These are phyloP conservation scores for Sebastes wilsoni DNA, from an alignment of 2,797 vertebrate genomes.

Conservation along the genomic window DNA sequence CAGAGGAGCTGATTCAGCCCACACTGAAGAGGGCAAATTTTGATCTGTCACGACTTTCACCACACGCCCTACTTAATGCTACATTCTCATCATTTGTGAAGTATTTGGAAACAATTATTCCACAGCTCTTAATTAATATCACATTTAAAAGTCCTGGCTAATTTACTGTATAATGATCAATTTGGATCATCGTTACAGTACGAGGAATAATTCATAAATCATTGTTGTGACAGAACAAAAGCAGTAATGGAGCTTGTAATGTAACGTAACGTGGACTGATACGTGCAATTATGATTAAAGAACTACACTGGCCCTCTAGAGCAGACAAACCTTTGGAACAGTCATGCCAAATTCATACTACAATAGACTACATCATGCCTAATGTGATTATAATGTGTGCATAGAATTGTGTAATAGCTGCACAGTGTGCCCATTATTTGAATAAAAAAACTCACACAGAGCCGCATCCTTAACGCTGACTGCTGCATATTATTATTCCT, in stretches of 20 bases:
- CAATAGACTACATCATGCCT: constrained; percentile 26
- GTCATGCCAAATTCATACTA: constrained; percentile 19
- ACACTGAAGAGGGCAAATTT: constrained; percentile 49
- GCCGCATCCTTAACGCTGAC: constrained; percentile 31
- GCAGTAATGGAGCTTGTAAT: constrained; percentile 11
- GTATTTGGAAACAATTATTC: constrained; percentile 23
- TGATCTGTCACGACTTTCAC: constrained; percentile 51
- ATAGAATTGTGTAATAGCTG: constrained; percentile 23
- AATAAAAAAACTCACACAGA: constrained; percentile 14
- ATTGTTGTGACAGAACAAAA: constrained; percentile 16
- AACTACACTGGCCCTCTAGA: background rate
- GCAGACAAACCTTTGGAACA: constrained; percentile 7
- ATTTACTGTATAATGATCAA: constrained; percentile 12
- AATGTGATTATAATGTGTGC: constrained; percentile 41
- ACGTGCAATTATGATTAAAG: constrained; percentile 36
- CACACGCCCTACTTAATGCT: constrained; percentile 32
- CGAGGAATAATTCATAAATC: constrained; percentile 19
- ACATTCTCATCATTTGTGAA: constrained; percentile 11
- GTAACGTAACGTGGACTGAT: constrained; percentile 18
- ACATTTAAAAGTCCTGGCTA: constrained; percentile 15
- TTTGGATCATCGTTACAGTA: background rate
- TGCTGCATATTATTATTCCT: constrained; percentile 51
- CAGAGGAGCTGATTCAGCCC: constrained; percentile 70
- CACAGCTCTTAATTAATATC: background rate
- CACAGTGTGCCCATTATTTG: constrained; percentile 40